These are phyloP conservation scores for Cephus cinctus DNA, from an alignment of 1,140 invertebrate species.

Conservation along the genomic window DNA sequence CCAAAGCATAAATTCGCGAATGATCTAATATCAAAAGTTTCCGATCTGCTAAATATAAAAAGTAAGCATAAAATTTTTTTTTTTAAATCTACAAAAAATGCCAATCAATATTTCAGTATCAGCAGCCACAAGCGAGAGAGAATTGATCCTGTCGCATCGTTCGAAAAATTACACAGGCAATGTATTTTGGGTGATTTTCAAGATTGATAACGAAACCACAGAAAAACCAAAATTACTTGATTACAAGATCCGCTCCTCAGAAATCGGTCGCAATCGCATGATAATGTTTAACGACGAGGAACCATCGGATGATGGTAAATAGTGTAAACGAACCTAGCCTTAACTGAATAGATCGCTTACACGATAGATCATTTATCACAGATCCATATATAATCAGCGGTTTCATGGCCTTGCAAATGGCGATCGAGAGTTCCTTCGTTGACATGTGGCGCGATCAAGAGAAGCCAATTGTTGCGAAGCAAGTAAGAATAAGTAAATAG, in stretches of 20 bases:
- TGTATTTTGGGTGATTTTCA: constrained; percentile 25
- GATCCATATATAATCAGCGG: constrained; percentile 25
- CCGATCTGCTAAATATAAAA: constrained; percentile 12
- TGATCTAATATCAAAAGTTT: constrained; percentile 19
- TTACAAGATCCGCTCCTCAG: constrained; percentile 28
- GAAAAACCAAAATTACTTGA: constrained; percentile 16
- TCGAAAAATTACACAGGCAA: constrained; percentile 19
- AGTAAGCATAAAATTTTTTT: constrained; percentile 15
- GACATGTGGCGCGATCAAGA: constrained; percentile 16
- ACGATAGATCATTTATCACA: constrained; percentile 11
- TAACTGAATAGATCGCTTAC: no score
- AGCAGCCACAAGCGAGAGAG: constrained; percentile 17
- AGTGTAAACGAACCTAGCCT: neutral
- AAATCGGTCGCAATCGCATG: constrained; percentile 17
- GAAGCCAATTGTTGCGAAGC: neutral
- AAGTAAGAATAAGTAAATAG: neutral
- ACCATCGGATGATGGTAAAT: constrained; percentile 9
- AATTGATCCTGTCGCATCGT: constrained; percentile 14
- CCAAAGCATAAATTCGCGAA: constrained; percentile 18
- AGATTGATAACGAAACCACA: neutral
- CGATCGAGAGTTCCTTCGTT: constrained; percentile 24
- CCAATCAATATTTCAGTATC: constrained; percentile 16
- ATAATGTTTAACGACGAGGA: constrained; percentile 19
- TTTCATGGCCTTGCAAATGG: constrained; percentile 27
- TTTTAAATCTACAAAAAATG: neutral